phyloP scores from a whole-genome alignment of 35 echinoderm and acorn worm species.

The Antedon bifida region DNA sequence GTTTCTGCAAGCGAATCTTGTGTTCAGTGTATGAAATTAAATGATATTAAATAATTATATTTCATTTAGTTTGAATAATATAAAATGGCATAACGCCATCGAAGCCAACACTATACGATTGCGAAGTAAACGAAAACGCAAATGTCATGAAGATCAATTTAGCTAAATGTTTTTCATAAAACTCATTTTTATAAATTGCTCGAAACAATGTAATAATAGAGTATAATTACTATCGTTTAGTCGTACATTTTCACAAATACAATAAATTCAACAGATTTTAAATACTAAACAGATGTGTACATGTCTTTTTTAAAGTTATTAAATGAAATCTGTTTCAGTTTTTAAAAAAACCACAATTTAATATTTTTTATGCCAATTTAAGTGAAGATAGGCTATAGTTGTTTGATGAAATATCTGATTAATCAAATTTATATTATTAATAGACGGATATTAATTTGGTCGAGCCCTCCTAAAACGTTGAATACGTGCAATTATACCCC shows the following conservation, averaged over 20 bases:
- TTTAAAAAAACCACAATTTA: neutral
- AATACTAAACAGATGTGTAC: neutral
- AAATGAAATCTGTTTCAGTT: neutral
- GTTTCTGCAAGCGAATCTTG: no score
- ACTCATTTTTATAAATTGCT: neutral
- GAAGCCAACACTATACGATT: no score
- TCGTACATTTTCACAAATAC: neutral
- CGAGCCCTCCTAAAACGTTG: neutral
- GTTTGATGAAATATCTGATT: neutral
- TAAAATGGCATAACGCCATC: no score
- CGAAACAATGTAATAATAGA: neutral
- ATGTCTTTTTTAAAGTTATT: neutral
- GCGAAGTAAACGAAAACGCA: no score
- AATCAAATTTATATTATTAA: neutral
- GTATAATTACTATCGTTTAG: neutral
- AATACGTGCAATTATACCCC: neutral
- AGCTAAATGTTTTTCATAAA: neutral
- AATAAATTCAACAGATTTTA: neutral
- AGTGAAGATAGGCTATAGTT: neutral
- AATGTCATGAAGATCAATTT: neutral
- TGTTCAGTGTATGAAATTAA: no score
- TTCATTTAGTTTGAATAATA: no score
- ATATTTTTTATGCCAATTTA: neutral
- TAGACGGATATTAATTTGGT: neutral
- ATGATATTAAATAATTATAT: no score